Base-by-base conservation (phyloP, 1,140 invertebrate genomes). In the Thaumetopoea pityocampa region DNA sequence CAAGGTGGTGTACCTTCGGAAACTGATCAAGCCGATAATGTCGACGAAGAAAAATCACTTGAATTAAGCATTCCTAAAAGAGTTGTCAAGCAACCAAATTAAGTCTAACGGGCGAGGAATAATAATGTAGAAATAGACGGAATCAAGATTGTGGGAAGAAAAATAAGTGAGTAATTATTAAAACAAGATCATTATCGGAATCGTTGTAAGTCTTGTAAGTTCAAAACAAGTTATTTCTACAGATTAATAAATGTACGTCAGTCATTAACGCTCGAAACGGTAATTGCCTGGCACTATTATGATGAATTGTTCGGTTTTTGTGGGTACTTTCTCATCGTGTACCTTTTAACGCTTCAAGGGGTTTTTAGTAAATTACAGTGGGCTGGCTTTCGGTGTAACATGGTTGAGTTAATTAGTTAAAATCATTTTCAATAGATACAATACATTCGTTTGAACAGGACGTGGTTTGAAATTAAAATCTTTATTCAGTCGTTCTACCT, bases 231-330 rank as follows among this genome's bases (percentile, higher is more conserved):
- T 79, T 79, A 49, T n/a, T n/a, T 45, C 33, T 36, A 54, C 54
- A 63, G 64, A 69, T 74, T 72, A 79, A 74, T 82, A 78, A 33
- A 72, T 68, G 61, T 61, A 66, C 55, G 59, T 37, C 55, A 64
- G 66, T 76, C 67, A 81, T 79, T 78, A 83, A 80, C 67, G 70
- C 67, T 67, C 51, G 69, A 64, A 67, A 67, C 67, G 67, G 65
- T 80, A 80, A 83, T 83, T 83, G 72, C 70, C 67, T 76, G 76
- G 64, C 67, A 77, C 69, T 70, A 80, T 78, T 71, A 77, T 83
- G 79, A 83, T 83, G 70, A 68, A 80, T 83, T 69, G 76, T 77
- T 62, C 36, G 47, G 59, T 73, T 69, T 69, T 74, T 71, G 62
- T 69, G 36, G 33, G 55, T 59, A 62, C 56, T 58, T 64, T 65